Conservation (phyloP, 2,797 vertebrate genomes). For the Acanthopagrus latus region DNA sequence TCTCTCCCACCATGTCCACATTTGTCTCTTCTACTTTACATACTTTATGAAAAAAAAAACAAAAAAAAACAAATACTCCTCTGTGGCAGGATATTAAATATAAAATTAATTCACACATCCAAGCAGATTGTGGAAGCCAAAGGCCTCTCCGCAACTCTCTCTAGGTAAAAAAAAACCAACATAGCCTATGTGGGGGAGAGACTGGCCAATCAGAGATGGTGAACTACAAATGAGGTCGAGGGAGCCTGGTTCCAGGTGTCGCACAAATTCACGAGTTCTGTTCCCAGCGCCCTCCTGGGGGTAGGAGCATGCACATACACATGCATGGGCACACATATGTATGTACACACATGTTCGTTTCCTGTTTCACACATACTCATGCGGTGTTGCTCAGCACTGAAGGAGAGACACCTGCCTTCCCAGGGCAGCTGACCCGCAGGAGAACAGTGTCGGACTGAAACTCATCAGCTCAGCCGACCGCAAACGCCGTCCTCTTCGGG, state of each 20-base stretch:
- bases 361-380: background rate
- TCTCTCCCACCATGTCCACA: slow-evolving; percentile 5
- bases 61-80: background rate
- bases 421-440: slow-evolving; percentile 49
- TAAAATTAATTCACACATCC: background rate
- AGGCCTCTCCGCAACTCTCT: background rate
- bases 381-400: slow-evolving; percentile 10
- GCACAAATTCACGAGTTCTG: slow-evolving; percentile 37
- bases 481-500: slow-evolving; percentile 41
- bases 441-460: slow-evolving; percentile 43
- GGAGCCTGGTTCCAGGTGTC: slow-evolving; percentile 59
- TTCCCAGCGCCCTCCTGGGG: slow-evolving; percentile 29
- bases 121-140: background rate
- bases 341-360: background rate
- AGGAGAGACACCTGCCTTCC: slow-evolving; percentile 59
- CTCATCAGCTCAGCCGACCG: slow-evolving; percentile 64
- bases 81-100: background rate
- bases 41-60: background rate
- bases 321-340: background rate
- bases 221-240: slow-evolving; percentile 57
- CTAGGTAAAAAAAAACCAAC: slow-evolving; percentile 5
- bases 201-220: slow-evolving; percentile 36
- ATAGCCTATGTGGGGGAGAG: background rate
- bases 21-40: background rate
- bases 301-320: background rate